A percentile compares a stretch with the other conserved stretches of the same genome.
Conservation (phyloP, 2,888 invertebrate species). For the Trachelus stipa region DNA sequence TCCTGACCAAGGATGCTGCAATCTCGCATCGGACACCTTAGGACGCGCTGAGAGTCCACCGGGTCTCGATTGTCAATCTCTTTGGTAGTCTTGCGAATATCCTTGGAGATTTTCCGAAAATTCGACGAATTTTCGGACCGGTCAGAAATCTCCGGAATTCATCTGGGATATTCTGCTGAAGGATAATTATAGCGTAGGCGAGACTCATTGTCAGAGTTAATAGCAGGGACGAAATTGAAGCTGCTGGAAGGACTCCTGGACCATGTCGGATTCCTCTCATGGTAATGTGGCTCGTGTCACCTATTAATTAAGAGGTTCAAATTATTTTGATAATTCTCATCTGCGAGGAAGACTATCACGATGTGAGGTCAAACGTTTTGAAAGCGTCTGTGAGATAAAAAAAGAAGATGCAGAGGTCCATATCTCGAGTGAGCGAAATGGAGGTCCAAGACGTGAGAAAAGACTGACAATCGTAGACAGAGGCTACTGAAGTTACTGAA, state of each 20-base stretch:
- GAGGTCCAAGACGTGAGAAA: background rate
- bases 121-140: background rate
- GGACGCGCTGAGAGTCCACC: background rate
- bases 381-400: background rate
- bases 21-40: background rate
- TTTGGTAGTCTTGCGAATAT: background rate
- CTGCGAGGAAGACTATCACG: background rate
- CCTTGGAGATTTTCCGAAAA: background rate
- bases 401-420: background rate
- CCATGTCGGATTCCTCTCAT: background rate
- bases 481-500: conserved; percentile 13
- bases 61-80: background rate
- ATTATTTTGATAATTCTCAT: background rate
- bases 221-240: background rate
- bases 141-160: background rate
- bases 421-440: background rate
- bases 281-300: background rate
- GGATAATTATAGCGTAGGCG: background rate
- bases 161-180: background rate
- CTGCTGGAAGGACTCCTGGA: background rate
- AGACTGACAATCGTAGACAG: conserved; percentile 16
- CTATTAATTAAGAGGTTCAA: background rate
- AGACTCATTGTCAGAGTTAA: background rate
- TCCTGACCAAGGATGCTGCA: background rate
- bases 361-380: background rate